Evolutionary conservation across 2,113 vertebrate species (phyloP).

Genomic region (Petromus typicus): DNA sequence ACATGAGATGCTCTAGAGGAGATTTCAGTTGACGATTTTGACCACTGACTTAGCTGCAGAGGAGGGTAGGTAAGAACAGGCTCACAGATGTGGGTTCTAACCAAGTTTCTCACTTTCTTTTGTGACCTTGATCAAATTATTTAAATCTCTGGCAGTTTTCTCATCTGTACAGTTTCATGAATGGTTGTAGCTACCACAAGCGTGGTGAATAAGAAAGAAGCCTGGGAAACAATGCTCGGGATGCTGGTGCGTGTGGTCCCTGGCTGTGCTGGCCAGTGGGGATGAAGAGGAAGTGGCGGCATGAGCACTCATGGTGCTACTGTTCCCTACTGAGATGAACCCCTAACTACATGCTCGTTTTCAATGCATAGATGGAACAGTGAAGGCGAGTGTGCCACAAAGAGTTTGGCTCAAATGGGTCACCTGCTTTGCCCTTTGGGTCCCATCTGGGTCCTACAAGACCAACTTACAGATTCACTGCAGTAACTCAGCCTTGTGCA

Average conservation of each 20-base stretch:
- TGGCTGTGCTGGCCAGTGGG: not conserved
- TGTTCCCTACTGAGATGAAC: not conserved
- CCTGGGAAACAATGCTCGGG: not conserved
- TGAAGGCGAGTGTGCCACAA: not conserved
- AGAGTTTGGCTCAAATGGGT: not conserved
- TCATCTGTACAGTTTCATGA: not conserved
- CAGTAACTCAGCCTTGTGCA: not conserved
- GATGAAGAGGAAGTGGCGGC: not conserved
- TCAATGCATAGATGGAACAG: not conserved
- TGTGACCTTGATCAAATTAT: not conserved
- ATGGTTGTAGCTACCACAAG: not conserved
- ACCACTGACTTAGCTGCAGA: not conserved
- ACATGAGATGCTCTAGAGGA: not conserved
- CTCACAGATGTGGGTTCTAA: not conserved
- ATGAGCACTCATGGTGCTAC: not conserved
- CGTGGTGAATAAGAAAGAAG: not conserved
- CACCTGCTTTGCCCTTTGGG: not conserved
- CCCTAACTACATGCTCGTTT: not conserved
- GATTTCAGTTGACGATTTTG: not conserved
- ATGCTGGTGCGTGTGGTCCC: not conserved
- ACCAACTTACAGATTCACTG: not conserved
- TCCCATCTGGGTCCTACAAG: not conserved
- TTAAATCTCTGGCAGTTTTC: conserved; percentile 33
- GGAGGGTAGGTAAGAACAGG: not conserved
- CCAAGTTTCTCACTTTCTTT: conserved; percentile 51